phyloP scores from a whole-genome alignment of 2,888 invertebrate species.

The Trichacis sp. region DNA sequence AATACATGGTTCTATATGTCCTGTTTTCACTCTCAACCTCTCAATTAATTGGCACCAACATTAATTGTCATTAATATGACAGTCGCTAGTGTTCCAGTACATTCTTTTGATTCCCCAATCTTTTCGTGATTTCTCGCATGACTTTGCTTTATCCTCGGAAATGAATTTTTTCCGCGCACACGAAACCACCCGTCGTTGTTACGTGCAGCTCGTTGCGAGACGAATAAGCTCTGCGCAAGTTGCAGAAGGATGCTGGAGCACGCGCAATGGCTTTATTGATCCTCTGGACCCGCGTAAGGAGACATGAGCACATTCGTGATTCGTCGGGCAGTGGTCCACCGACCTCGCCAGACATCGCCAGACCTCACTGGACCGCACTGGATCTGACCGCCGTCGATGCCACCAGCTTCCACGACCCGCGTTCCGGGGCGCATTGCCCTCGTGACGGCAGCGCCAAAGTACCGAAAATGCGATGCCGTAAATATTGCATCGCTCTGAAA shows the following conservation, averaged over 20 bases:
- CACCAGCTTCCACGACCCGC: constrained; percentile 44
- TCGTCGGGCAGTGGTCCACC: constrained; percentile 63
- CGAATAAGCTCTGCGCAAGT: constrained; percentile 28
- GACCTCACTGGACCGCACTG: no score
- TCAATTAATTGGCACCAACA: no score
- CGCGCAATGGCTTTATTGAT: constrained; percentile 58
- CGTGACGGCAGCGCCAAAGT: constrained; percentile 23
- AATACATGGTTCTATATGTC: no score
- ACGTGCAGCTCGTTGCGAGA: constrained; percentile 4
- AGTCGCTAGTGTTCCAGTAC: no score
- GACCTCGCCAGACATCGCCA: no score
- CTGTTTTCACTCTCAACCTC: no score
- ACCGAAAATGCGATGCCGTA: constrained; percentile 17
- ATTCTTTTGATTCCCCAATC: no score
- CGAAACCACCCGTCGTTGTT: background rate
- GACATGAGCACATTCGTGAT: constrained; percentile 34
- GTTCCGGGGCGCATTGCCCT: constrained; percentile 29
- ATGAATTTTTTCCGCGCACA: no score
- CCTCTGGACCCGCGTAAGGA: constrained; percentile 47
- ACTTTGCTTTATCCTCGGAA: background rate
- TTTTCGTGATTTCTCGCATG: no score
- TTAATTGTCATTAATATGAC: no score
- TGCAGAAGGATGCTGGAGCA: constrained; percentile 45
- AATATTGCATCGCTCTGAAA: no score
- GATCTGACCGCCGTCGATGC: constrained; percentile 54